phyloP scores from a whole-genome alignment of 2,113 vertebrate species.

The Silurus glanis region DNA sequence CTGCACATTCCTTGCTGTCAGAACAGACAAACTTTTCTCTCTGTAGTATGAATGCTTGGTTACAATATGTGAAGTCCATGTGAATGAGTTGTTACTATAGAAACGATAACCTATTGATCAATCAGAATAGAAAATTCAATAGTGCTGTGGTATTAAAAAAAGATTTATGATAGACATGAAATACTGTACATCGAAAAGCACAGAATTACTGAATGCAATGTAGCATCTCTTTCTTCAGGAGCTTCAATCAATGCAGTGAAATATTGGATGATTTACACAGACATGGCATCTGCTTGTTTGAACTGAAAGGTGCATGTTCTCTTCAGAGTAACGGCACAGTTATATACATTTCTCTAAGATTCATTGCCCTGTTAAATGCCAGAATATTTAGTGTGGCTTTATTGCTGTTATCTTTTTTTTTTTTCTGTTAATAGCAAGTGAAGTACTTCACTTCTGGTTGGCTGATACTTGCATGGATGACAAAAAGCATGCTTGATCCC shows the following conservation, averaged over 20 bases:
- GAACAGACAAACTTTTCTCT: neutral
- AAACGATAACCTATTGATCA: neutral
- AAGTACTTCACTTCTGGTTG: neutral
- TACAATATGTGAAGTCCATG: neutral
- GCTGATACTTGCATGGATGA: neutral
- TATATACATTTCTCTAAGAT: neutral
- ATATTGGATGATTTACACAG: neutral
- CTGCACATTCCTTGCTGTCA: neutral
- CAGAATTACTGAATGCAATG: neutral
- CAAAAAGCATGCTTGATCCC: neutral
- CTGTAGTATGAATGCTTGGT: neutral
- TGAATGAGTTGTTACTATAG: neutral
- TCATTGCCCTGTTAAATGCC: constrained; percentile 5
- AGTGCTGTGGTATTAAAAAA: neutral
- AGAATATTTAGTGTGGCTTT: constrained; percentile 4
- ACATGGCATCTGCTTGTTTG: neutral
- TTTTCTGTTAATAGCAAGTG: neutral
- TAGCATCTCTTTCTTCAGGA: neutral
- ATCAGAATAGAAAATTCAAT: neutral
- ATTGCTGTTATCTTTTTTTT: neutral
- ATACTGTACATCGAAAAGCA: neutral
- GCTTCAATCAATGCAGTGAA: neutral
- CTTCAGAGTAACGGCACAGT: neutral
- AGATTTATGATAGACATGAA: neutral
- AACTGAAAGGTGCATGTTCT: constrained; percentile 8